These are phyloP conservation scores for Gymnogyps californianus DNA, from an alignment of 2,113 vertebrate species.

Conservation along the genomic window DNA sequence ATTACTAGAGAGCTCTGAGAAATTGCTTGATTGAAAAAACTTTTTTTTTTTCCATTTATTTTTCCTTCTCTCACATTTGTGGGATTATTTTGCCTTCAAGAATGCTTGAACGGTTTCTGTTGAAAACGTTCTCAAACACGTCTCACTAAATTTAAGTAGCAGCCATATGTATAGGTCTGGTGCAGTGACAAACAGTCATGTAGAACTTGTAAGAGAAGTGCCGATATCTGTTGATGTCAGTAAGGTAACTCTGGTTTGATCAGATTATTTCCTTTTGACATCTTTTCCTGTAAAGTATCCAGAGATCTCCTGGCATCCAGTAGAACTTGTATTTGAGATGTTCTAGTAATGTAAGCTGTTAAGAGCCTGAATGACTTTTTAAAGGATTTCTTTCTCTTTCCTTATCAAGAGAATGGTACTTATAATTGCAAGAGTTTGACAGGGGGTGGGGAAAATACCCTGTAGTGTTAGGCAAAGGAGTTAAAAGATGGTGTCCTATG, in stretches of 20 bases:
- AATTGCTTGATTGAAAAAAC: background rate
- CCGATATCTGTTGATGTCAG: background rate
- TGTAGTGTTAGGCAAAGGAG: background rate
- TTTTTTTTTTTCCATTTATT: fast-evolving
- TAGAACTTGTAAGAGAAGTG: background rate
- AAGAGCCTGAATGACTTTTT: background rate
- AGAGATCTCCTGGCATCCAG: background rate
- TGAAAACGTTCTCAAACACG: background rate
- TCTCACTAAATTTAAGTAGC: background rate
- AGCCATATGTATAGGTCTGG: background rate
- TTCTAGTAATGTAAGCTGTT: background rate
- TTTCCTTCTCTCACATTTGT: background rate
- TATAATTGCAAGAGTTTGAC: background rate
- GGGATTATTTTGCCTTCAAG: background rate
- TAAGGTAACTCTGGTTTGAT: background rate
- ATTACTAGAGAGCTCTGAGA: background rate
- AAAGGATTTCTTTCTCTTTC: background rate
- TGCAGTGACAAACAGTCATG: background rate
- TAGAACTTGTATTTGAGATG: background rate
- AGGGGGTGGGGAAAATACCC: background rate
- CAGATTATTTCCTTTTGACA: background rate
- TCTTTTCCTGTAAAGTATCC: background rate
- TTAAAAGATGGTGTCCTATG: background rate
- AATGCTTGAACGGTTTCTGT: background rate
- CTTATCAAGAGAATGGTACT: background rate